Base-by-base conservation (phyloP, 2,888 invertebrate species). In the Notodonta ziczac region DNA sequence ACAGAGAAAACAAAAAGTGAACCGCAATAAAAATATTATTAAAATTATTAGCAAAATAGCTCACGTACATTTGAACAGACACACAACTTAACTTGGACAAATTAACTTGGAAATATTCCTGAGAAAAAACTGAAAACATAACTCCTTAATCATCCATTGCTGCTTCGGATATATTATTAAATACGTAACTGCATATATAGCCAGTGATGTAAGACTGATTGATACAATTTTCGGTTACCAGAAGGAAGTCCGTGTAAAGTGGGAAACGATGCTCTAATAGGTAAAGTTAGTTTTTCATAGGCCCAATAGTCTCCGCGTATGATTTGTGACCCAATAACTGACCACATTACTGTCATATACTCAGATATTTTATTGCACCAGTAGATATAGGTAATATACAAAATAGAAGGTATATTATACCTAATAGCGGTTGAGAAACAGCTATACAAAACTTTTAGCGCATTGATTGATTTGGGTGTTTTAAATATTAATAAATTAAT, bases 241-340 rank as follows among this genome's bases (percentile, higher is more conserved):
- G 46, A 35, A 51, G 48, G 46, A 58, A 32, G 13, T 60, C 50
- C 12, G 56, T 42, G 57, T 61, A 48, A 39, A 14, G 58, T n/a
- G 58, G 57, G 24, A 72, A 67, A 68, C 61, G 70, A 78, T 72
- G 62, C 69, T 70, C 73, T 84, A 84, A 87, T 86, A 82, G 86
- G 78, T 63, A 77, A 87, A 88, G 87, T 86, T 85, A 75, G 79
- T 83, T 83, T 82, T 83, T 85, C 82, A 83, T 86, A 78, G 80
- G 75, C 65, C 56, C 70, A 65, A 70, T 83, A 82, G 77, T 73
- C 74, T 63, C 62, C 72, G 75, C 75, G 72, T 82, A 78, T 84
- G 86, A 85, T 84, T 72, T 80, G 86, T 72, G 78, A 68, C 59
- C 53, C 62, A 55, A n/a, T n/a, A 64, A 78, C 72, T 80, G 83